A percentile compares a stretch with the other conserved stretches of the same genome.
Evolutionary conservation across 2,888 invertebrate species (phyloP).

Genomic region (Dusona sp.): DNA sequence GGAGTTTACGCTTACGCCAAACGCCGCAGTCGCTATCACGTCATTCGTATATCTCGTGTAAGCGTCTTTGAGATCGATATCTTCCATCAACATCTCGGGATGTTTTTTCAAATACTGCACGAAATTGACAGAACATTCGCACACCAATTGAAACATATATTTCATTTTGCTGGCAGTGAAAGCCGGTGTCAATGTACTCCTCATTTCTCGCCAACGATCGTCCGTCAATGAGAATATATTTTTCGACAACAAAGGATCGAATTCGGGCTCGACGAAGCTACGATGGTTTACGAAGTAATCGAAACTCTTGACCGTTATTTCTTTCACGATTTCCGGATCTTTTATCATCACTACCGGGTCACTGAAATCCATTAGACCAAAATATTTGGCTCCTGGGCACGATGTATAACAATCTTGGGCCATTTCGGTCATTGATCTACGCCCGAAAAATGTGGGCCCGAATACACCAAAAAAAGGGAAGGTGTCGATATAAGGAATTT

Average conservation of each 20-base stretch:
- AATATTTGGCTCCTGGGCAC: slow-evolving; percentile 66
- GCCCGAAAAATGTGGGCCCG: slow-evolving; percentile 63
- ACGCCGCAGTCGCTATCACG: slow-evolving; percentile 87
- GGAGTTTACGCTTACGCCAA: slow-evolving; percentile 86
- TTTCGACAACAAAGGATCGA: slow-evolving; percentile 75
- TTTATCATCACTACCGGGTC: slow-evolving; percentile 73
- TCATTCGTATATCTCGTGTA: slow-evolving; percentile 86
- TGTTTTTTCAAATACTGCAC: slow-evolving; percentile 72
- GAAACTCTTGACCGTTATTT: slow-evolving; percentile 75
- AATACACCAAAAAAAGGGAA: slow-evolving; percentile 66
- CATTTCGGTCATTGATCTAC: slow-evolving; percentile 38
- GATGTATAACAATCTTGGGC: slow-evolving; percentile 37
- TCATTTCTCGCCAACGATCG: slow-evolving; percentile 78
- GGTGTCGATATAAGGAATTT: slow-evolving; percentile 64
- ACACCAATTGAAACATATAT: slow-evolving; percentile 74
- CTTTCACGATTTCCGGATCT: slow-evolving; percentile 77
- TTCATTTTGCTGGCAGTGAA: slow-evolving; percentile 81
- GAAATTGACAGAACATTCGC: slow-evolving; percentile 75
- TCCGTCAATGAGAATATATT: slow-evolving; percentile 75
- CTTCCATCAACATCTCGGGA: slow-evolving; percentile 71
- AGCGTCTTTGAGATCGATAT: slow-evolving; percentile 85
- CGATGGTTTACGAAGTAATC: slow-evolving; percentile 75
- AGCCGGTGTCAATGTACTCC: slow-evolving; percentile 76
- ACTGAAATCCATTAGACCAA: slow-evolving; percentile 73
- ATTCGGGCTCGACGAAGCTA: slow-evolving; percentile 71